Percentiles rank a stretch among this genome's conserved stretches.
Evolutionary conservation across 2,113 vertebrate genomes (phyloP).

Genomic region (Xyrauchen texanus): DNA sequence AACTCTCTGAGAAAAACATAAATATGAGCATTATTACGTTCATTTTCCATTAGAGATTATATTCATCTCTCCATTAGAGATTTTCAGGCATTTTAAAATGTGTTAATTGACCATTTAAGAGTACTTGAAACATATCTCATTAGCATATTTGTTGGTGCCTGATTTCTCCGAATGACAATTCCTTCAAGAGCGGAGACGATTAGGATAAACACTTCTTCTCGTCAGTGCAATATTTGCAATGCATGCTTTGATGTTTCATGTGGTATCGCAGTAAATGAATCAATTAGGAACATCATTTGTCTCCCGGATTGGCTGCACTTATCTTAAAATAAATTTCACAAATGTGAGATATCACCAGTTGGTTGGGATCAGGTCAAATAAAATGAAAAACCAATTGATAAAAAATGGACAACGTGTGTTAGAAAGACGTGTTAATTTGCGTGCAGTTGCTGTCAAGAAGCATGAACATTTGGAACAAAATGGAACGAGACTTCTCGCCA

Average conservation of each 20-base stretch:
- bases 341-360: background rate
- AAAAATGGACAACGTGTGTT: background rate
- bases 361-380: background rate
- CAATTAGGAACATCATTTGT: conserved; percentile 32
- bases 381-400: background rate
- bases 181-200: conserved; percentile 34
- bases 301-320: background rate
- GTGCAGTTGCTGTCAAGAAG: conserved; percentile 1
- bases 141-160: conserved; percentile 50
- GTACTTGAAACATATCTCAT: conserved; percentile 35
- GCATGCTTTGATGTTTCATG: conserved; percentile 35
- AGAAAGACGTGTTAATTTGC: background rate
- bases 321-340: conserved; percentile 25
- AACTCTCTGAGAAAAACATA: background rate
- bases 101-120: conserved; percentile 49
- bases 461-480: background rate
- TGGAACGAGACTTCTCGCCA: conserved; percentile 1
- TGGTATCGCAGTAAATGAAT: conserved; percentile 32
- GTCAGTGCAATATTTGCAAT: conserved; percentile 39
- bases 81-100: conserved; percentile 25
- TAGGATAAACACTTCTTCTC: conserved; percentile 30
- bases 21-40: conserved; percentile 24
- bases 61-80: conserved; percentile 22
- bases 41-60: background rate
- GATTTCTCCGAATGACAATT: conserved; percentile 51